Evolutionary conservation across 2,888 invertebrate species (phyloP), one percentile per base, ranked within the genome.

Genomic region (Cremastinae sp.): DNA sequence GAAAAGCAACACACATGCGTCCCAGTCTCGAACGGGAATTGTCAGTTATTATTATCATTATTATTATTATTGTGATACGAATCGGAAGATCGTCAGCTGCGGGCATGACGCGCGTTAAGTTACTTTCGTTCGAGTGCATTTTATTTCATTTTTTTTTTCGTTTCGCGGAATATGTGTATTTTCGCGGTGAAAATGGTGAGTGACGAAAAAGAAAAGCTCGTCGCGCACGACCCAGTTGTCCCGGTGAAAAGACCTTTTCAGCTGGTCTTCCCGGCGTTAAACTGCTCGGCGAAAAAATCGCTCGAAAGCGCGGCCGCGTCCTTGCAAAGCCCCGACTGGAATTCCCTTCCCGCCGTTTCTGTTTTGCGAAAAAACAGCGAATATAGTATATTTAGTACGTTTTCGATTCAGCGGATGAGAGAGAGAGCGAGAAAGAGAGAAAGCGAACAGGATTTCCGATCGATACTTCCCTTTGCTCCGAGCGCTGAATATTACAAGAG

Each of bases 141-240:
- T 4, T 14, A 9, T 51, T 56, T 12, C 18, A 18, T 41, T 20
- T 58, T 41, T 41, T 18, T 18, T 18, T 10, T 5, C 10, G 28
- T 28, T 4, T 8, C 12, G 9, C 38, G 10, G n/a, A n/a, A n/a
- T n/a, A n/a, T 22, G 8, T 38, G 36, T 12, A 34, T 22, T 20
- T 36, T 38, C 5, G 8, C 10, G 14, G 14, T 51, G n/a, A 65
- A 64, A 53, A 10, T 18, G 5, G 14, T 38, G 41, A 45, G 47
- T 2, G 66, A 66, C 10, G 58, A 47, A 43, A 18, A 45, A 20
- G 8, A 41, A 28, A 65, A 49, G 22, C 22, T 59, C 54, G 18
- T 38, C 64, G 36, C n/a, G 22, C 69, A 78, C 76, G 71, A 69
- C 64, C 74, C 78, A 78, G 76, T 76, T 76, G 66, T 69, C 73